phyloP scores from a whole-genome alignment of 2,113 vertebrate species.

The Entomyzon cyanotis region DNA sequence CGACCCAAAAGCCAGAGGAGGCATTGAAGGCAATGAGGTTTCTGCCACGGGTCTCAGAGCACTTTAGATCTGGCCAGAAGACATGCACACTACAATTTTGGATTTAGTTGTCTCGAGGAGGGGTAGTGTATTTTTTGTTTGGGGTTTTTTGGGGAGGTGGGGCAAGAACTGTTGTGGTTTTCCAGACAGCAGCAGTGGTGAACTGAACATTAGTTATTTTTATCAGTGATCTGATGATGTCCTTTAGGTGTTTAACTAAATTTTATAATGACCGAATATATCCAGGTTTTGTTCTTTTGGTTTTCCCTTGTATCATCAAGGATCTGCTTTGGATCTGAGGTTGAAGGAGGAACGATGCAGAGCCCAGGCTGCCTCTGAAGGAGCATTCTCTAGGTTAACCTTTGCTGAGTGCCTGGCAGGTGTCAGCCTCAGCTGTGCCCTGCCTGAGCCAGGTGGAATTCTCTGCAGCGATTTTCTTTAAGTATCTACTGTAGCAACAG shows the following conservation, averaged over 20 bases:
- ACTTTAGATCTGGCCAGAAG: neutral
- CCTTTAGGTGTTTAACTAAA: neutral
- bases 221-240: neutral
- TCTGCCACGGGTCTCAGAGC: neutral
- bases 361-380: neutral
- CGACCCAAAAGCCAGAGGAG: neutral
- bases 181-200: neutral
- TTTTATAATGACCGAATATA: neutral
- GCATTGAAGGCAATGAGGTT: neutral
- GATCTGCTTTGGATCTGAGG: neutral
- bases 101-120: neutral
- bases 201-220: neutral
- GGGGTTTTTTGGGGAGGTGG: too few relatives aligned
- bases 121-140: neutral
- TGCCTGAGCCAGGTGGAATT: neutral
- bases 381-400: neutral
- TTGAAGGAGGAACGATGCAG: neutral
- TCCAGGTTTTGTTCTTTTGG: neutral
- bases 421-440: neutral
- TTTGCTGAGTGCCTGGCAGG: neutral
- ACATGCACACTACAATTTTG: neutral
- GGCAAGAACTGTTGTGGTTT: accelerated
- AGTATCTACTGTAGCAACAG: neutral
- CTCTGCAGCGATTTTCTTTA: neutral
- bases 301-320: neutral